A percentile compares a stretch with the other conserved stretches of the same genome.
Evolutionary conservation across 1,140 invertebrate genomes (phyloP).

Genomic region (Drosophila grimshawi): DNA sequence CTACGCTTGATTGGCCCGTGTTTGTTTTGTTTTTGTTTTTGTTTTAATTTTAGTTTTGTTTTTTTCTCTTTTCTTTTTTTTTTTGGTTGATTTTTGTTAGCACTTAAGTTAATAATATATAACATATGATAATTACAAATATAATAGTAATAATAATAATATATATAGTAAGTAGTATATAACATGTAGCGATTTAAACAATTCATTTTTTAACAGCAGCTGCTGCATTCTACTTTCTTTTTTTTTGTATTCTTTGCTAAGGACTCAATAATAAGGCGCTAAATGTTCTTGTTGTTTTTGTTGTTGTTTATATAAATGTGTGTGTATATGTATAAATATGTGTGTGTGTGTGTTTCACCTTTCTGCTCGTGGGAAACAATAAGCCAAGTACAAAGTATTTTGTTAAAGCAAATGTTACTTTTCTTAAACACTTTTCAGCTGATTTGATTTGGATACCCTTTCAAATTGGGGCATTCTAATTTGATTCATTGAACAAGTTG

Average conservation of each 20-base stretch:
- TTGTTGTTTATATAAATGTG: conserved; percentile 24
- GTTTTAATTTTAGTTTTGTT: neutral
- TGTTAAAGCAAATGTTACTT: neutral
- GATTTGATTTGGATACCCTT: neutral
- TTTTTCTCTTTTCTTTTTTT: neutral
- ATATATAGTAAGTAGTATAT: conserved; percentile 49
- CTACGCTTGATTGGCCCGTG: conserved; percentile 53
- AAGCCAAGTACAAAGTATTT: too few relatives aligned
- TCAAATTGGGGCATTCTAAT: neutral
- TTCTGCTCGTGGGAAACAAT: too few relatives aligned
- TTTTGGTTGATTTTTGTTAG: conserved; percentile 50
- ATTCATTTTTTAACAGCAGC: conserved; percentile 53
- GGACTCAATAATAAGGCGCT: conserved; percentile 78
- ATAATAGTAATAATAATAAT: conserved; percentile 36
- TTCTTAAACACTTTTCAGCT: neutral
- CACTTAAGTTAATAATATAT: conserved; percentile 46
- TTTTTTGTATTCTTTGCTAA: conserved; percentile 51
- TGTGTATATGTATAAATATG: conserved; percentile 29
- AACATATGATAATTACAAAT: conserved; percentile 48
- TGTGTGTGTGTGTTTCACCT: conserved; percentile 17
- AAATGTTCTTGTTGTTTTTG: conserved; percentile 49
- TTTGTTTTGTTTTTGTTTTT: neutral
- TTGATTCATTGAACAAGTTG: neutral
- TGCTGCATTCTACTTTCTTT: neutral
- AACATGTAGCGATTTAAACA: conserved; percentile 68